Percentiles rank a stretch among this genome's conserved stretches.
These are phyloP conservation scores for Glaucidium brasilianum DNA, from an alignment of 2,113 vertebrate species.

Conservation along the genomic window DNA sequence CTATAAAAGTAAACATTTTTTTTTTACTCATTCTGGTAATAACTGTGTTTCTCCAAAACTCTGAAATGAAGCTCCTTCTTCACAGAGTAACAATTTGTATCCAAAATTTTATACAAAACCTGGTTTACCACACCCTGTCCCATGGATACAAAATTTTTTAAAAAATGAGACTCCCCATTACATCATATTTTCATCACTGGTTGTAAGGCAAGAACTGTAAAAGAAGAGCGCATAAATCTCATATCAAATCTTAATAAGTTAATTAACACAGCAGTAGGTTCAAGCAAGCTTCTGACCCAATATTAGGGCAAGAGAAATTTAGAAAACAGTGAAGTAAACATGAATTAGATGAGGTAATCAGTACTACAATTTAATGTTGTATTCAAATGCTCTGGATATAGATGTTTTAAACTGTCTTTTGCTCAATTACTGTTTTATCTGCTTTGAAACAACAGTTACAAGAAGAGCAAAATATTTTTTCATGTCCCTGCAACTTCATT, in stretches of 20 bases:
- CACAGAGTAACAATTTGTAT: neutral
- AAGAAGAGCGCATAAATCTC: neutral
- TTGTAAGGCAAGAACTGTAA: neutral
- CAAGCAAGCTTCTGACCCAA: neutral
- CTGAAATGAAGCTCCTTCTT: constrained; percentile 14
- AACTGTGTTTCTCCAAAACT: constrained; percentile 11
- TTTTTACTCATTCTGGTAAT: constrained; percentile 21
- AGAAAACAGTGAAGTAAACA: neutral
- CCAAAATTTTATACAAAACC: neutral
- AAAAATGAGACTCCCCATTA: neutral
- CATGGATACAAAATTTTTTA: neutral
- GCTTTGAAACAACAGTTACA: neutral
- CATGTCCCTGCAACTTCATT: neutral
- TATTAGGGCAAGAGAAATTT: neutral
- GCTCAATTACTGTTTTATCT: neutral
- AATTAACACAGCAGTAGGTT: neutral
- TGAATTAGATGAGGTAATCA: neutral
- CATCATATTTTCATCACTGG: neutral
- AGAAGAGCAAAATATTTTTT: neutral
- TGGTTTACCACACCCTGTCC: neutral
- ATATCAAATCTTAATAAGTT: neutral
- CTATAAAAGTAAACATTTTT: neutral
- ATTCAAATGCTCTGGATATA: neutral
- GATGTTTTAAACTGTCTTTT: neutral
- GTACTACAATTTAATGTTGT: neutral